Base-by-base conservation (phyloP, 2,113 vertebrate genomes). In the Maccullochella peelii region DNA sequence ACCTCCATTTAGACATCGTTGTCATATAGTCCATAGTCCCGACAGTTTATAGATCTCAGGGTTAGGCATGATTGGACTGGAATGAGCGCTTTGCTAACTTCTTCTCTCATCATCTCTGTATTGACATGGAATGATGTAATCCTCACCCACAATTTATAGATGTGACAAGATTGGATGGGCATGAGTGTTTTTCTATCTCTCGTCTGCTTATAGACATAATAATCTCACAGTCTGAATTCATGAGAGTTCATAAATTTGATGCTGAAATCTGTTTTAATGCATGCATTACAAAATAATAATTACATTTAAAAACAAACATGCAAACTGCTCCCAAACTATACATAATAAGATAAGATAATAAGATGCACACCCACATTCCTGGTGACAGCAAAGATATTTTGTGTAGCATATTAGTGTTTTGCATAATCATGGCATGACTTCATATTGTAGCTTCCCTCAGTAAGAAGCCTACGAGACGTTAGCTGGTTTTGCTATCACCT, bases 31-130 rank as follows among this genome's bases (percentile, higher is more conserved):
- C 83, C 69, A 68, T 65, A 55, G 49, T 30, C 50, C 50, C 65
- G 85, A 75, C 83, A 73, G 83, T 57, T 75, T 44, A 50, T 88
- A 61, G 78, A 90, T 85, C 57, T 67, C 40, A 5, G 40, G 36
- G 77, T 82, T 36, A n/a, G 40, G 47, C 59, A 0, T 33, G 68
- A 83, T 78, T 80, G 85, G 80, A 80, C 69, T 57, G 73, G 58
- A 78, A 38, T 33, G 52, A 52, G n/a, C 1, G 21, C 62, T 81
- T 81, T 25, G 72, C 76, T 83, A 72, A 78, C 40, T 65, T 86
- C 59, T 33, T 36, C 65, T 77, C 21, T 82, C 73, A 82, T 90
- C 85, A 59, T 82, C 61, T 83, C 33, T 63, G 11, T 44, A 73
- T 68, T 49, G 78, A 83, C 38, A 20, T 4, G 25, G 47, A 12